phyloP scores from a whole-genome alignment of 2,113 vertebrate species.

The Ramphastos sulfuratus region DNA sequence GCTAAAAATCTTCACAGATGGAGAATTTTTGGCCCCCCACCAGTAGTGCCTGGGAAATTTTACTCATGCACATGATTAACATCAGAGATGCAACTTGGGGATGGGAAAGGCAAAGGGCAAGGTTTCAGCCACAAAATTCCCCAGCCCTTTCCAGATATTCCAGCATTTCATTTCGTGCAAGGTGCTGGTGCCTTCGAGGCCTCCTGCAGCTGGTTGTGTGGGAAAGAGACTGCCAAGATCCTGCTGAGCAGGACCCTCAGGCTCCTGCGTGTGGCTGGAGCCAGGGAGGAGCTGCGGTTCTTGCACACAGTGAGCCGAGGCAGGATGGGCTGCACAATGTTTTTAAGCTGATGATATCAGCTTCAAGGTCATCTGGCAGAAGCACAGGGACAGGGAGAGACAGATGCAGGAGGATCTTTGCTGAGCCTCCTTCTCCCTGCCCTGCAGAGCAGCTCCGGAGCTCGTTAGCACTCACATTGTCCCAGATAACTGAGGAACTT shows the following conservation, averaged over 20 bases:
- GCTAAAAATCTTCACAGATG: not conserved
- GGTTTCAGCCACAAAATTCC: not conserved
- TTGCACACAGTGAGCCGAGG: not conserved
- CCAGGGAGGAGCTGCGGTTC: not conserved
- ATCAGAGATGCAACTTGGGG: not conserved
- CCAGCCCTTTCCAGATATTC: not conserved
- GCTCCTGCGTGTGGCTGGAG: not conserved
- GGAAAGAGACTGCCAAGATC: not conserved
- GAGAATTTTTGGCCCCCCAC: not conserved
- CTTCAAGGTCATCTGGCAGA: not conserved
- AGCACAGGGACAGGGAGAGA: not conserved
- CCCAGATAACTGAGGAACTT: slow-evolving; percentile 8
- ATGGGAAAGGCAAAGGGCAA: not conserved
- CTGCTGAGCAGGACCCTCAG: accelerated
- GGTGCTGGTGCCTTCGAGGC: not conserved
- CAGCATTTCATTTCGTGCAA: not conserved
- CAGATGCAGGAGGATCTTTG: not conserved
- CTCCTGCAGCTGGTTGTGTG: not conserved
- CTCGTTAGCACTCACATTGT: not conserved
- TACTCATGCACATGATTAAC: accelerated
- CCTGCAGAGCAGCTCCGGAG: slow-evolving; percentile 7
- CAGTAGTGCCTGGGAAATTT: not conserved
- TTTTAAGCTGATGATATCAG: not conserved
- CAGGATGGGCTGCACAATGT: not conserved
- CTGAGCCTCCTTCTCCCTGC: not conserved